Conservation (phyloP, 2,888 invertebrate genomes). For the Acrocyrtus sp. region DNA sequence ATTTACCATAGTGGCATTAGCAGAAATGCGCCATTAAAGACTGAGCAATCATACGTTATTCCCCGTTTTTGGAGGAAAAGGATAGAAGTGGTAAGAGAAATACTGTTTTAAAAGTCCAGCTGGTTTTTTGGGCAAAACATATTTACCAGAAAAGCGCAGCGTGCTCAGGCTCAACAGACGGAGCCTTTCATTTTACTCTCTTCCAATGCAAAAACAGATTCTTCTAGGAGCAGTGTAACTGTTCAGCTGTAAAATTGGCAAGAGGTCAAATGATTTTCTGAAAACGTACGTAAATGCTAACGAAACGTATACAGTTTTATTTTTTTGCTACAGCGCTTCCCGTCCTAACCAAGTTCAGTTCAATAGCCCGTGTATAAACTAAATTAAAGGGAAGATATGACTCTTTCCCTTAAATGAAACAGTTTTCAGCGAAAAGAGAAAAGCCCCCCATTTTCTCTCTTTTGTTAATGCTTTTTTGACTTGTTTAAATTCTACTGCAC, state of each 20-base stretch:
- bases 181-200: neutral
- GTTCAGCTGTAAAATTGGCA: slow-evolving; percentile 62
- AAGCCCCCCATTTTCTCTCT: neutral
- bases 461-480: neutral
- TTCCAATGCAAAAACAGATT: slow-evolving; percentile 22
- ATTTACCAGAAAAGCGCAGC: neutral
- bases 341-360: slow-evolving; percentile 30
- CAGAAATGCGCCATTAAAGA: too few relatives aligned
- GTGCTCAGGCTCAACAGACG: neutral
- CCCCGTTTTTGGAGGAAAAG: neutral
- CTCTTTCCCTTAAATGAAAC: slow-evolving; percentile 24
- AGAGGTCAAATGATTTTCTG: slow-evolving; percentile 60
- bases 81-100: slow-evolving; percentile 4
- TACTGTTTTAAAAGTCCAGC: slow-evolving; percentile 13
- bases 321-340: neutral
- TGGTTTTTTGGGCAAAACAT: neutral
- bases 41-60: neutral
- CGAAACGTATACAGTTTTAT: slow-evolving; percentile 7
- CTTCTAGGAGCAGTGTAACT: slow-evolving; percentile 54
- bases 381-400: slow-evolving; percentile 41
- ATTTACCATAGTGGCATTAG: too few relatives aligned
- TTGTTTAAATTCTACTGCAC: neutral
- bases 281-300: slow-evolving; percentile 17
- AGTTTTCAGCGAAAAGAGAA: slow-evolving; percentile 4
- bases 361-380: slow-evolving; percentile 47